phyloP scores from a whole-genome alignment of 2,113 vertebrate genomes.

The Xiphophorus couchianus region DNA sequence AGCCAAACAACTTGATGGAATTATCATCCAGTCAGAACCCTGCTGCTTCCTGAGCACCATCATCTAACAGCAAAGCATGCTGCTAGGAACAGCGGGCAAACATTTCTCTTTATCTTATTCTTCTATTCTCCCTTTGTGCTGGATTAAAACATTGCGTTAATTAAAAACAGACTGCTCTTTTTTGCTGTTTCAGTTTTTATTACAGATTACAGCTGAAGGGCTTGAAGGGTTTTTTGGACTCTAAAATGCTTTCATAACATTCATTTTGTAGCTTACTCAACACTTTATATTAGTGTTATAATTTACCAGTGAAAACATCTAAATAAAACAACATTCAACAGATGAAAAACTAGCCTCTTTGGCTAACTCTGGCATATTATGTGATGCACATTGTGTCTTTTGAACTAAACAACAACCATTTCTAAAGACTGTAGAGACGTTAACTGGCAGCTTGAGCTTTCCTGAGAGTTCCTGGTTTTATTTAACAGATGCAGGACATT shows the following conservation, averaged over 20 bases:
- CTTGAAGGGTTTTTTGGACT: not conserved
- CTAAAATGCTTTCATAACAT: not conserved
- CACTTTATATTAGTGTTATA: not conserved
- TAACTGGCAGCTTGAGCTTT: too few relatives aligned
- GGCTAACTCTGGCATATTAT: too few relatives aligned
- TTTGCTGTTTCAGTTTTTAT: not conserved
- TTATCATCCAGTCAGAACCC: slow-evolving; percentile 49
- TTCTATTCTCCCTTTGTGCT: not conserved
- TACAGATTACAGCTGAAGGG: not conserved
- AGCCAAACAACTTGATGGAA: slow-evolving; percentile 41
- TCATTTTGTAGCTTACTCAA: not conserved
- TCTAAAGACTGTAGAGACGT: too few relatives aligned
- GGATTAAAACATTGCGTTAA: slow-evolving; percentile 3
- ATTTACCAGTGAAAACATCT: not conserved
- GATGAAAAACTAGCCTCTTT: too few relatives aligned
- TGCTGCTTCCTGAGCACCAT: slow-evolving; percentile 33
- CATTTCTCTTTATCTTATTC: not conserved
- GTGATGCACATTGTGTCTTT: too few relatives aligned
- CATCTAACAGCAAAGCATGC: slow-evolving; percentile 43
- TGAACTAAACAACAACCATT: too few relatives aligned
- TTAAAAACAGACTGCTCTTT: slow-evolving; percentile 1
- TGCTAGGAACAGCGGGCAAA: slow-evolving; percentile 30
- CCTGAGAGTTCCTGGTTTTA: too few relatives aligned
- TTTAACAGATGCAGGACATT: too few relatives aligned
- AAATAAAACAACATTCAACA: too few relatives aligned